These are phyloP conservation scores for Sterna hirundo DNA, from an alignment of 2,113 vertebrate species.

Conservation along the genomic window DNA sequence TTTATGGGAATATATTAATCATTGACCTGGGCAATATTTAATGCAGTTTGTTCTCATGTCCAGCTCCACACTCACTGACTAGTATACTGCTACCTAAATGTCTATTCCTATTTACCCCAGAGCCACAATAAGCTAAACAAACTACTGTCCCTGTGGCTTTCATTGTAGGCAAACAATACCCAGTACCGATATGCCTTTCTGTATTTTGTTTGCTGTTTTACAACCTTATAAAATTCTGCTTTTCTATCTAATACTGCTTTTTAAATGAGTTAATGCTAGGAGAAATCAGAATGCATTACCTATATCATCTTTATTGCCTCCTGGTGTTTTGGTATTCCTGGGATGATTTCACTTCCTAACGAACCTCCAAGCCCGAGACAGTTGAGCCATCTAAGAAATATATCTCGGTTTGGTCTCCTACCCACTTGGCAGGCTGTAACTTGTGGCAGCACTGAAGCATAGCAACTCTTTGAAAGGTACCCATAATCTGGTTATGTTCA, in stretches of 20 bases:
- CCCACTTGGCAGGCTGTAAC: constrained; percentile 19
- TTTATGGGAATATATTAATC: constrained; percentile 38
- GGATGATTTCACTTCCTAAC: constrained; percentile 40
- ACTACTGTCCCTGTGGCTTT: background rate
- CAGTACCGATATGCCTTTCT: background rate
- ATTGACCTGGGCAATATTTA: background rate
- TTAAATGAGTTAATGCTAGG: constrained; percentile 45
- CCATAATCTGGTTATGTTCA: background rate
- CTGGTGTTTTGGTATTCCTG: constrained; percentile 37
- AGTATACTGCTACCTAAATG: background rate
- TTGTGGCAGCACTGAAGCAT: background rate
- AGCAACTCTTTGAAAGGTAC: background rate
- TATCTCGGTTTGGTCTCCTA: constrained; percentile 8
- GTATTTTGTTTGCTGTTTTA: constrained; percentile 28
- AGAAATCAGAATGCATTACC: constrained; percentile 45
- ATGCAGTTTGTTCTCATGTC: background rate
- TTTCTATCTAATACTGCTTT: constrained; percentile 22
- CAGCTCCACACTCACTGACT: background rate
- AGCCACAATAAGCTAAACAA: background rate
- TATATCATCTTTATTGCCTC: constrained; percentile 38
- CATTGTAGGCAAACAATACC: background rate
- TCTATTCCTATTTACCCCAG: background rate
- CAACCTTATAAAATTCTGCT: constrained; percentile 31
- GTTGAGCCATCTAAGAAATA: constrained; percentile 27
- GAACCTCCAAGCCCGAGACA: constrained; percentile 37